Base-by-base conservation (phyloP, 1,140 invertebrate genomes). In the Heliconius nattereri region DNA sequence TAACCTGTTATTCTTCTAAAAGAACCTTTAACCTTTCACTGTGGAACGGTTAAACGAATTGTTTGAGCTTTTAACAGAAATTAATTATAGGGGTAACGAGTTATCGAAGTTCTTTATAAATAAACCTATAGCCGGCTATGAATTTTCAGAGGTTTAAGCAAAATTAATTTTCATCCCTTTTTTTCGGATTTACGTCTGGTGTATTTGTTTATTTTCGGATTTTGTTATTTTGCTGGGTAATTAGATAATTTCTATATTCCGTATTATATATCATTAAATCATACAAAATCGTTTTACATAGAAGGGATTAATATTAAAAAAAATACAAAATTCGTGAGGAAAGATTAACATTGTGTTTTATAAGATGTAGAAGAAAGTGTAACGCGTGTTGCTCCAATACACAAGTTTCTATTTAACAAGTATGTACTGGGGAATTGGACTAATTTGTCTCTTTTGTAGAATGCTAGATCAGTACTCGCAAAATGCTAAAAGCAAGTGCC, bases 51-150 rank as follows among this genome's bases (percentile, higher is more conserved):
- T 37, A 79, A 74, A 70, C 72, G 72, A 73, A 78, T 35, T 54
- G 49, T 78, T 78, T 74, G 78, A 74, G 78, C 78, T 57, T 74
- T 79, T 74, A 79, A 79, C 78, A 79, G 54, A 79, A 79, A 75
- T 79, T 79, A 79, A 79, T 79, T 79, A 75, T 54, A n/a, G n/a
- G 52, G 72, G 57, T 70, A 79, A 79, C 78, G 72, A 49, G 73
- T 66, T 79, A 79, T 79, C 72, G 71, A 70, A 74, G 57, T 79
- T 79, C 52, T 52, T 75, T 23, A 71, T 74, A 75, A 79, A 57
- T 73, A 66, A 66, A 66, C 23, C 60, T 66, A 66, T 66, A 66
- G 23, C 60, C 7, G 23, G 60, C 60, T 66, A 66, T 66, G 60
- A 66, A 66, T 29, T 66, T 66, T 66, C 60, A 16, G 60, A 66